A percentile compares a stretch with the other conserved stretches of the same genome.
Evolutionary conservation across 2,888 invertebrate species (phyloP).

Genomic region (Drosophila nr. perissopoda): DNA sequence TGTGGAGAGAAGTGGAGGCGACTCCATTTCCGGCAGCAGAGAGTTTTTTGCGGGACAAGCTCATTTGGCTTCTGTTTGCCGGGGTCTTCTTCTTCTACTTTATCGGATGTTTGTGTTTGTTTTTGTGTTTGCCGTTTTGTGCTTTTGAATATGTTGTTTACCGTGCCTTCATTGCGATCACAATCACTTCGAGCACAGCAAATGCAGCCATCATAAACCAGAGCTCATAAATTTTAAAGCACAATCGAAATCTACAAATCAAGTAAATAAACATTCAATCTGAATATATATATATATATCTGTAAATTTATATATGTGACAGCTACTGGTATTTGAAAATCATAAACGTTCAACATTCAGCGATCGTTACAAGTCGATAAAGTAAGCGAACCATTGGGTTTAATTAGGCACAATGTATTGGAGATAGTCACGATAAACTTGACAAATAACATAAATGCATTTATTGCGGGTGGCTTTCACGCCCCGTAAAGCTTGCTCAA

Average conservation of each 20-base stretch:
- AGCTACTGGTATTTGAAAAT: constrained; percentile 75
- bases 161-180: constrained; percentile 64
- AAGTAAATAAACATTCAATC: constrained; percentile 67
- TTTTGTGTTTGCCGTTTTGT: constrained; percentile 71
- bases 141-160: constrained; percentile 72
- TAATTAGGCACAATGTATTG: constrained; percentile 61
- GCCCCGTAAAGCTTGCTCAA: constrained; percentile 51
- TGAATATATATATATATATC: constrained; percentile 28
- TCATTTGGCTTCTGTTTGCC: constrained; percentile 79
- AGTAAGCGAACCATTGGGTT: constrained; percentile 46
- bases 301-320: constrained; percentile 32
- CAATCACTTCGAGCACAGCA: constrained; percentile 41
- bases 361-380: constrained; percentile 76
- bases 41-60: constrained; percentile 58
- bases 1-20: constrained; percentile 1
- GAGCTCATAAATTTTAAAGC: constrained; percentile 53
- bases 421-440: constrained; percentile 65
- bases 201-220: constrained; percentile 23
- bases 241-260: constrained; percentile 64
- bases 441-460: constrained; percentile 80
- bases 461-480: constrained; percentile 78
- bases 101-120: constrained; percentile 78
- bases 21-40: constrained; percentile 59
- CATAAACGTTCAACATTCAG: constrained; percentile 58
- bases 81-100: constrained; percentile 14